Conservation (phyloP, 2,113 vertebrate genomes). For the Prolemur simus region DNA sequence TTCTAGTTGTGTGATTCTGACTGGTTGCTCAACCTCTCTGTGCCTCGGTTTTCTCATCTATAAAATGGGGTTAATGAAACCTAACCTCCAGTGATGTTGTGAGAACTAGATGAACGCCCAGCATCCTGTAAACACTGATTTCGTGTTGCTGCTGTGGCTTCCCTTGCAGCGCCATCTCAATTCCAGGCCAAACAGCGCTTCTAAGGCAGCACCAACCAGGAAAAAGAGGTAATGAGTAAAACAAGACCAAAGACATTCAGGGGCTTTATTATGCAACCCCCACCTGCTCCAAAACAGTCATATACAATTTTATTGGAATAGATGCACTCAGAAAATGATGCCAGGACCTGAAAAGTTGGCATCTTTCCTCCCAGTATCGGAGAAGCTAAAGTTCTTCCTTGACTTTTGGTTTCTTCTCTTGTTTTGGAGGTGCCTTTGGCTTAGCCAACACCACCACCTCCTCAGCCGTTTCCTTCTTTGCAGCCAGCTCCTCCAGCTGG, state of each 20-base stretch:
- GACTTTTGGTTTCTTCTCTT: neutral
- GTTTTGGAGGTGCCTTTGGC: neutral
- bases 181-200: neutral
- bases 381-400: conserved; percentile 70
- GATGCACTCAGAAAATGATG: neutral
- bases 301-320: neutral
- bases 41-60: neutral
- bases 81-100: neutral
- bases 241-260: neutral
- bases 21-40: neutral
- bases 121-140: neutral
- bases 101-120: neutral
- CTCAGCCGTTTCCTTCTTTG: neutral
- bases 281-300: neutral
- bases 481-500: neutral
- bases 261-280: conserved; percentile 31
- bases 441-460: neutral
- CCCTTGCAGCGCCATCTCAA: neutral
- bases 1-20: neutral
- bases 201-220: neutral
- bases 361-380: neutral
- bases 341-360: neutral
- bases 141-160: neutral
- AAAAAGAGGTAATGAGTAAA: neutral
- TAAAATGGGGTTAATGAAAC: neutral